A percentile compares a stretch with the other conserved stretches of the same genome.
These are phyloP conservation scores for Erinaceus europaeus DNA, from an alignment of 2,113 vertebrate genomes.

Conservation along the genomic window DNA sequence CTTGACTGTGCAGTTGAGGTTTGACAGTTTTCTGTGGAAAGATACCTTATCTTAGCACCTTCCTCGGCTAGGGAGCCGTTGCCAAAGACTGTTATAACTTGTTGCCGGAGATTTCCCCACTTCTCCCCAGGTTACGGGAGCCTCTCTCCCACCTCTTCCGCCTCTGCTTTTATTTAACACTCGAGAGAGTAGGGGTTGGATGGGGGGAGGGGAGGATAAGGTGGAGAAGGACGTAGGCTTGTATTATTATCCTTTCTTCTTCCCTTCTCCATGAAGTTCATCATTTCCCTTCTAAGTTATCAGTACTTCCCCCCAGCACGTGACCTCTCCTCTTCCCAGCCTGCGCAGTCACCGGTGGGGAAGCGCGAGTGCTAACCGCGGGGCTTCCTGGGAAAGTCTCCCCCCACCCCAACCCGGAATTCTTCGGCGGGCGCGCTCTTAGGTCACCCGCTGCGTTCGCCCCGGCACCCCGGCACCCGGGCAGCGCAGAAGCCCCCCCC, in stretches of 20 bases:
- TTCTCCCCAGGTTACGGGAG: not conserved
- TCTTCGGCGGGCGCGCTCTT: not conserved
- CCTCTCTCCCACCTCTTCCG: not conserved
- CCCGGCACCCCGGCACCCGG: not conserved
- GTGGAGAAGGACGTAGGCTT: not conserved
- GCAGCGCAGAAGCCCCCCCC: not conserved
- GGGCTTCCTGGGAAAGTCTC: constrained; percentile 58
- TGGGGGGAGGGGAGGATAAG: too few relatives aligned
- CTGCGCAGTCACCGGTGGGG: constrained; percentile 44
- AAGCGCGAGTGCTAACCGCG: constrained; percentile 30
- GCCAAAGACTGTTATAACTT: not conserved
- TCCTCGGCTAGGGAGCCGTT: not conserved
- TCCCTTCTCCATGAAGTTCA: constrained; percentile 38
- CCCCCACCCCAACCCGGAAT: not conserved
- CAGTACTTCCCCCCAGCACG: constrained; percentile 69
- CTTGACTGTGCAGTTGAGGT: not conserved
- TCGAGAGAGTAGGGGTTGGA: accelerated
- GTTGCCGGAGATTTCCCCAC: constrained; percentile 41
- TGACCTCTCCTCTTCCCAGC: constrained; percentile 60
- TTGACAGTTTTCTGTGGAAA: constrained; percentile 29
- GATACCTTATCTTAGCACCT: constrained; percentile 43
- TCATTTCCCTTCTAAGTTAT: constrained; percentile 54
- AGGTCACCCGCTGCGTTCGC: not conserved
- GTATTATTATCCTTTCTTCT: not conserved
- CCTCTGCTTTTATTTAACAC: not conserved